These are phyloP conservation scores for Linnaemya tessellans DNA, from an alignment of 2,888 invertebrate genomes.

Conservation along the genomic window DNA sequence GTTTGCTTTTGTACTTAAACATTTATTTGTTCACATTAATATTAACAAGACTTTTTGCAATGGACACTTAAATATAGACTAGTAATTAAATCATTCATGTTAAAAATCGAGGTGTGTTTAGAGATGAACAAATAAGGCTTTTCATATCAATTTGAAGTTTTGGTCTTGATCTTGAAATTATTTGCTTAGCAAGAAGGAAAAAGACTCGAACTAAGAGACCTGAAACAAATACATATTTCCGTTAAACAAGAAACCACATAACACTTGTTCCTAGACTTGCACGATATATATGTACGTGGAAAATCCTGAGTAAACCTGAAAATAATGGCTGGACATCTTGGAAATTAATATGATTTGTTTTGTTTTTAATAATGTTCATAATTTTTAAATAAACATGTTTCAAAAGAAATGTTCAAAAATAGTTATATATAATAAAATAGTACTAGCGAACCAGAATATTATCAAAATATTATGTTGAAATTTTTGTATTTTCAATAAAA, in stretches of 20 bases:
- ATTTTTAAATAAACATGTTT: too few species aligned
- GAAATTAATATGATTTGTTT: too few species aligned
- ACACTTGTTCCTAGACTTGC: background rate
- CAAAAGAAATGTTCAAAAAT: too few species aligned
- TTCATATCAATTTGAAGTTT: slow-evolving; percentile 7
- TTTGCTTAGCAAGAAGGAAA: slow-evolving; percentile 7
- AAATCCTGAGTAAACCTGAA: too few species aligned
- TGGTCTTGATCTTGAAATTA: slow-evolving; percentile 49
- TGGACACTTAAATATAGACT: slow-evolving; percentile 17
- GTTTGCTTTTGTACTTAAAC: slow-evolving; percentile 27
- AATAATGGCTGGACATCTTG: too few species aligned
- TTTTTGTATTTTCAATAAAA: too few species aligned
- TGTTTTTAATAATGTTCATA: too few species aligned
- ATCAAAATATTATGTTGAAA: too few species aligned
- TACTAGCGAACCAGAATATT: too few species aligned
- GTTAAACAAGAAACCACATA: background rate
- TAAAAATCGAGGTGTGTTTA: slow-evolving; percentile 40
- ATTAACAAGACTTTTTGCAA: slow-evolving; percentile 19
- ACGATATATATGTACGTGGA: background rate
- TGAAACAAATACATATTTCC: background rate
- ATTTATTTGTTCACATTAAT: slow-evolving; percentile 32
- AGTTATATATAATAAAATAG: too few species aligned
- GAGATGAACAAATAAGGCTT: slow-evolving; percentile 23
- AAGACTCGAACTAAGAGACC: background rate
- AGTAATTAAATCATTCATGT: slow-evolving; percentile 30